These are phyloP conservation scores for Helogale parvula DNA, from an alignment of 2,113 vertebrate species.

Conservation along the genomic window DNA sequence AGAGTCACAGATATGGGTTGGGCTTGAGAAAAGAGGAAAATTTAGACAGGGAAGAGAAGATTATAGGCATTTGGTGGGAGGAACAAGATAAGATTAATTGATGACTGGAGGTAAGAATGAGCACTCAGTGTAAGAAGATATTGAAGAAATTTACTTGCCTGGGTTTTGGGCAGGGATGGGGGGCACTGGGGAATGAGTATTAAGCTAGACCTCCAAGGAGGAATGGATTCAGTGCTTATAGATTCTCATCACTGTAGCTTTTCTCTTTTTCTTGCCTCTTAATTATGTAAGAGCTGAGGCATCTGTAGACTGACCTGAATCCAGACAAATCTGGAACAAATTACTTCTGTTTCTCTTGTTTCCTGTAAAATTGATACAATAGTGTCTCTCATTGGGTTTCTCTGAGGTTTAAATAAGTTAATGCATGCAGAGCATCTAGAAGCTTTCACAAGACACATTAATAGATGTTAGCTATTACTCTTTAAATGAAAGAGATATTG, in stretches of 20 bases:
- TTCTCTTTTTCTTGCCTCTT: not conserved
- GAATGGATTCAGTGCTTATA: not conserved
- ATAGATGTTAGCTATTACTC: not conserved
- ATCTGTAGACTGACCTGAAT: not conserved
- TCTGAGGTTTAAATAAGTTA: slow-evolving; percentile 17
- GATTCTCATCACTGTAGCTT: not conserved
- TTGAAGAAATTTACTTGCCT: not conserved
- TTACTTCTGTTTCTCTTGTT: not conserved
- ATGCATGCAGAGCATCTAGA: not conserved
- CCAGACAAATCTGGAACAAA: not conserved
- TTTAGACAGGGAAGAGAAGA: not conserved
- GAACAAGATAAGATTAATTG: not conserved
- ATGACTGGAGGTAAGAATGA: not conserved
- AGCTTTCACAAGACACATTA: not conserved
- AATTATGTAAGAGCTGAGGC: not conserved
- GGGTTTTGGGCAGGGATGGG: not conserved
- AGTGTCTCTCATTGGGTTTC: not conserved
- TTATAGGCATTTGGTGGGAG: not conserved
- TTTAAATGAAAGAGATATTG: not conserved
- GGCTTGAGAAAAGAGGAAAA: not conserved
- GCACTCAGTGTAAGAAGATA: not conserved
- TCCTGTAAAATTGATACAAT: not conserved
- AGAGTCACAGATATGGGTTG: not conserved
- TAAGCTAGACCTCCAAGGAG: not conserved
- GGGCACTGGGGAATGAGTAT: not conserved